Base-by-base conservation (phyloP, 2,113 vertebrate genomes). In the Oncorhynchus nerka region DNA sequence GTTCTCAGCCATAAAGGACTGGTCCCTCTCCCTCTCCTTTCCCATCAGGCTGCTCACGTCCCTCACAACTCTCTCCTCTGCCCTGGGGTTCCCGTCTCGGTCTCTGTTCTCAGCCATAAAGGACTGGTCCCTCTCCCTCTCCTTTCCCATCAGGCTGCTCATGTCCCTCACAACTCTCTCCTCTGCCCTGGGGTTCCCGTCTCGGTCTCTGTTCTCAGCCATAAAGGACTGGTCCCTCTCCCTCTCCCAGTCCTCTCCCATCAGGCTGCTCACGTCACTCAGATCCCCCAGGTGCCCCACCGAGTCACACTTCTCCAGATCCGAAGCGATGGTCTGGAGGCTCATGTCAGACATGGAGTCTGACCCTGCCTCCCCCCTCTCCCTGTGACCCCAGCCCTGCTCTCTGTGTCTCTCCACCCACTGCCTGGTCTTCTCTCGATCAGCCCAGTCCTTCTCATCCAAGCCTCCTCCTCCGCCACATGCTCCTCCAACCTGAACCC, bases 271-370 rank as follows among this genome's bases (percentile, higher is more conserved):
- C 4, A 84, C 83, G 1, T 93, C 92, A 22, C 92, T 91, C 70
- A 94, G 59, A 20, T 95, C 92, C 0, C 92, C 86, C 66, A 97
- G 78, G 69, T 97, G 96, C 76, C 95, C 96, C 72, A 97, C 96
- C 0, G 96, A 97, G 84, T 97, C 96, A 1, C 94, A 96, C 77
- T 97, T 97, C 81, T 97, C 94, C 76, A 97, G 89, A 87, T 97
- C 96, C 0, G 96, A 97, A 39, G 95, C 94, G 26, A 97, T 95
- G 48, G 95, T 96, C 83, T 95, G 95, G 73, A 97, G 91, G 84
- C 95, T 97, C 76, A 95, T 90, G 71, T 96, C 87, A 0, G 95
- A 97, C 73, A 94, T 83, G 0, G 93, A 90, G 89, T 96, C 95
- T 0, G 92, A 89, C 2, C 48, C 86, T 20, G 0, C 87, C 79